Conservation (phyloP, 2,888 invertebrate species). For the Netelia inedita region DNA sequence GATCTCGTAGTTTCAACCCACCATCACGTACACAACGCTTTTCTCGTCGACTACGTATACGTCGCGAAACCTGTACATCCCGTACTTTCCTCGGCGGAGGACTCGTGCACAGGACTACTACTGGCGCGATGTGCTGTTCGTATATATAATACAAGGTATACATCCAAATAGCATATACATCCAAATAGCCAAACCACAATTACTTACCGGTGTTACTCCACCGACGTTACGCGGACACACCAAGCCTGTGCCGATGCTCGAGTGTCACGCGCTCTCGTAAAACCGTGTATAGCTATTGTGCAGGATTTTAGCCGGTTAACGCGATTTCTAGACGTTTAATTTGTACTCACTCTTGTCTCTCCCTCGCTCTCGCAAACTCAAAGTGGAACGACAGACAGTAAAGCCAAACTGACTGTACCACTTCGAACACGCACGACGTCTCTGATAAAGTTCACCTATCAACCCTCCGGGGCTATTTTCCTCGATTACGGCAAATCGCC, state of each 20-base stretch:
- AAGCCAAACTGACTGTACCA: not conserved
- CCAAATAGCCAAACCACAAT: constrained; percentile 66
- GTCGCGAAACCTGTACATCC: constrained; percentile 24
- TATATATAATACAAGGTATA: constrained; percentile 13
- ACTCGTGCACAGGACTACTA: constrained; percentile 35
- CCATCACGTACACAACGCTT: constrained; percentile 50
- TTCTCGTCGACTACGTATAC: constrained; percentile 5
- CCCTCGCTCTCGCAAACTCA: constrained; percentile 33
- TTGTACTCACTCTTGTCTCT: constrained; percentile 11
- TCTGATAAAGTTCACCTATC: constrained; percentile 53
- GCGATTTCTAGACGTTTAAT: constrained; percentile 45
- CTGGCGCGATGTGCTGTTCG: not conserved
- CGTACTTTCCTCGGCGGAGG: constrained; percentile 29
- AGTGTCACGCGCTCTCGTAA: constrained; percentile 69
- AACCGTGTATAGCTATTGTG: constrained; percentile 34
- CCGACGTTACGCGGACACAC: constrained; percentile 62
- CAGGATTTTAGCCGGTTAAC: constrained; percentile 58
- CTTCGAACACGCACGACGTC: constrained; percentile 8
- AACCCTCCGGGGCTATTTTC: constrained; percentile 44
- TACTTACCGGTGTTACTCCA: constrained; percentile 71
- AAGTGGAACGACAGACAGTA: constrained; percentile 29
- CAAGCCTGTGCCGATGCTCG: constrained; percentile 31
- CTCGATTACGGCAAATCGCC: constrained; percentile 47
- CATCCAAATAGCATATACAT: constrained; percentile 51
- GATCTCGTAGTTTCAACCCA: constrained; percentile 56